These are phyloP conservation scores for Cheilosia soror DNA, from an alignment of 2,888 invertebrate species.

Conservation along the genomic window DNA sequence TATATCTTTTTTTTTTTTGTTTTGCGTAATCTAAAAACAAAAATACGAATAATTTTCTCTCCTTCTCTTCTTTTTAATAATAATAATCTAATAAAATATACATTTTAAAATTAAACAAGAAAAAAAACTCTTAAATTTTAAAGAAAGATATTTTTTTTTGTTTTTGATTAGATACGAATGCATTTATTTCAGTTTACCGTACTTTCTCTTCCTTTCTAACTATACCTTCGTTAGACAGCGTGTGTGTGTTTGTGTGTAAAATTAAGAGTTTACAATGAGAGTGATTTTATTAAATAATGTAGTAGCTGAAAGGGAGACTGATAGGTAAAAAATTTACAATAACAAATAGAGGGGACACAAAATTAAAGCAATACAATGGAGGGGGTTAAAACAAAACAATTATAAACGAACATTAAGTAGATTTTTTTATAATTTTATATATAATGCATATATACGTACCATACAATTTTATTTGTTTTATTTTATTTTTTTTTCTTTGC, in stretches of 20 bases:
- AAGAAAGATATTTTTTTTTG: slow-evolving; percentile 54
- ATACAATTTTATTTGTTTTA: slow-evolving; percentile 47
- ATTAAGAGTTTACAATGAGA: slow-evolving; percentile 77
- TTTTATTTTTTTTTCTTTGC: slow-evolving; percentile 37
- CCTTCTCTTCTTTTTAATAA: slow-evolving; percentile 49
- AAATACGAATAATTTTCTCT: slow-evolving; percentile 59
- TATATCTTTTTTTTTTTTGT: slow-evolving; percentile 71
- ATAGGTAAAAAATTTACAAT: slow-evolving; percentile 62
- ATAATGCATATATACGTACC: slow-evolving; percentile 62
- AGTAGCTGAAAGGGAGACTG: slow-evolving; percentile 43
- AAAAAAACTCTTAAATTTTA: slow-evolving; percentile 64
- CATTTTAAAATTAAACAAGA: slow-evolving; percentile 74
- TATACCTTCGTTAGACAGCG: slow-evolving; percentile 35
- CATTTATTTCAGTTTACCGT: slow-evolving; percentile 61
- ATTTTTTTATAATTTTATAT: slow-evolving; percentile 62
- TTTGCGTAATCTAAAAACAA: slow-evolving; percentile 72
- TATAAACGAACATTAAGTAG: slow-evolving; percentile 71
- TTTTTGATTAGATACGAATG: slow-evolving; percentile 74
- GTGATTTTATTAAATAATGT: slow-evolving; percentile 45
- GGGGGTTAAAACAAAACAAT: slow-evolving; percentile 60
- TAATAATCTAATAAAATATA: slow-evolving; percentile 76
- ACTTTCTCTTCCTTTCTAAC: slow-evolving; percentile 52
- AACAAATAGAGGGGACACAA: slow-evolving; percentile 35
- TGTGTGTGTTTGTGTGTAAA: slow-evolving; percentile 78
- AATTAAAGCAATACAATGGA: slow-evolving; percentile 50